Percentiles rank a stretch among this genome's conserved stretches.
Conservation (phyloP, 2,113 vertebrate species). For the Fregata magnificens region DNA sequence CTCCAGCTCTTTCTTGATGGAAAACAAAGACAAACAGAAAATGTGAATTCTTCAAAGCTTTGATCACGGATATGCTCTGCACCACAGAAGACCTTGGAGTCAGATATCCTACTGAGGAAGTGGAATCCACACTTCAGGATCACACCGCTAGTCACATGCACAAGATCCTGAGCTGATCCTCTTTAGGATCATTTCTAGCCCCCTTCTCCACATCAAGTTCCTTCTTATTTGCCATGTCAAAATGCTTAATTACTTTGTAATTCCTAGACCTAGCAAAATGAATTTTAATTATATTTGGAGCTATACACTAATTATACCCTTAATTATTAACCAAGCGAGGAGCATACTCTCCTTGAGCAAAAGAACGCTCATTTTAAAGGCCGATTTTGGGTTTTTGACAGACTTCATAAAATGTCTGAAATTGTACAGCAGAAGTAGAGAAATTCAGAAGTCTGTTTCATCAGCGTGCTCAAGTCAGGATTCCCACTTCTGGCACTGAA, state of each 20-base stretch:
- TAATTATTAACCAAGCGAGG: conserved; percentile 58
- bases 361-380: neutral
- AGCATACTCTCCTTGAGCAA: neutral
- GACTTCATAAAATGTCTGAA: neutral
- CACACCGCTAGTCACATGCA: neutral
- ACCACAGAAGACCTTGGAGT: neutral
- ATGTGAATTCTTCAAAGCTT: neutral
- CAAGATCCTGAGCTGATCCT: neutral
- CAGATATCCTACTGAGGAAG: neutral
- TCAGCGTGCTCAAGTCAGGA: neutral
- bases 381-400: neutral
- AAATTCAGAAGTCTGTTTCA: neutral
- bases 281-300: conserved; percentile 67
- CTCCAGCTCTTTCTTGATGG: neutral
- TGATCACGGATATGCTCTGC: neutral
- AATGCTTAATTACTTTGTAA: conserved; percentile 50
- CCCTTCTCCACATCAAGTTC: neutral
- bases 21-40: neutral
- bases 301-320: conserved; percentile 55
- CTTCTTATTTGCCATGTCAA: conserved; percentile 19
- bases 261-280: conserved; percentile 51
- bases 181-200: neutral
- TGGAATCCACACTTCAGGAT: neutral
- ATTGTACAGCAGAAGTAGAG: neutral
- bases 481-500: neutral